Evolutionary conservation across 2,797 vertebrate genomes (phyloP).

Genomic region (Naso thynnoides): DNA sequence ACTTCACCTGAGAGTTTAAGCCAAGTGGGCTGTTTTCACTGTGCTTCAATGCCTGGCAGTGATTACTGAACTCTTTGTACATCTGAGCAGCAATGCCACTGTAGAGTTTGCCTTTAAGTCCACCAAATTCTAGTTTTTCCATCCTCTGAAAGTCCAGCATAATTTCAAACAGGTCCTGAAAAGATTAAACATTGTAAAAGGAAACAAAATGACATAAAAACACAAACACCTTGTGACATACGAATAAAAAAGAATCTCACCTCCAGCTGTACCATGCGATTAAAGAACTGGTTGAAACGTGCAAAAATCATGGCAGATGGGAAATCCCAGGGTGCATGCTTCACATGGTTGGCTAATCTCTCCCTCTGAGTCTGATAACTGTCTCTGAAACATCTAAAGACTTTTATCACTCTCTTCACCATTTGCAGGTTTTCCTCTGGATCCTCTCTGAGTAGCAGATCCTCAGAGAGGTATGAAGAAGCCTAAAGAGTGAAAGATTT

Average conservation of each 20-base stretch:
- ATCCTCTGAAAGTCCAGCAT: constrained; percentile 87
- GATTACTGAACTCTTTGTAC: constrained; percentile 80
- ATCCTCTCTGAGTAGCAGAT: constrained; percentile 86
- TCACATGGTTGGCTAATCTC: constrained; percentile 74
- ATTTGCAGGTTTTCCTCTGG: constrained; percentile 84
- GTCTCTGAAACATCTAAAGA: constrained; percentile 82
- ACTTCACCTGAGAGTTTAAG: constrained; percentile 78
- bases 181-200: constrained; percentile 14
- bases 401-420: constrained; percentile 77
- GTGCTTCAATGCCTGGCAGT: constrained; percentile 80
- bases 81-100: constrained; percentile 79
- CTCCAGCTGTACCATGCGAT: constrained; percentile 84
- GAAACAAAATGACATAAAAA: constrained; percentile 5
- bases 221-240: background rate
- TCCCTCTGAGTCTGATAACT: constrained; percentile 84
- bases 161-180: constrained; percentile 84
- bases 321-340: constrained; percentile 87
- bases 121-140: constrained; percentile 88
- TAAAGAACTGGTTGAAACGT: constrained; percentile 84
- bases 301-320: constrained; percentile 85
- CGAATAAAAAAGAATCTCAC: constrained; percentile 68
- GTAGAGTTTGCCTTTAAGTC: constrained; percentile 80
- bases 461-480: constrained; percentile 80
- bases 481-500: constrained; percentile 72
- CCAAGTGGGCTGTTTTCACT: constrained; percentile 77